Base-by-base conservation (phyloP, 2,888 invertebrate species). In the Proisotoma minuta region DNA sequence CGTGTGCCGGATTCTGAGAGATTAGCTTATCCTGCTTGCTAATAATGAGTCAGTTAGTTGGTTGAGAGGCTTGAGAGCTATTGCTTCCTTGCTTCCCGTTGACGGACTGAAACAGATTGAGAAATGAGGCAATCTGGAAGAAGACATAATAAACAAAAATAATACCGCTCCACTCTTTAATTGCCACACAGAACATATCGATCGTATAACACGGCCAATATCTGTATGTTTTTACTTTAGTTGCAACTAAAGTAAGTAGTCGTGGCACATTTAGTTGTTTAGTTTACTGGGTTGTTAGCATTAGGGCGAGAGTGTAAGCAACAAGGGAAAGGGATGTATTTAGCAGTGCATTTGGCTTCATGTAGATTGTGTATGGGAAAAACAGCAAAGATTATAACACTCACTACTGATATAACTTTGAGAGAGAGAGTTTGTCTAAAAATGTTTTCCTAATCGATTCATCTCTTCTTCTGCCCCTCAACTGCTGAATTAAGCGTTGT, bases 401-500 rank as follows among this genome's bases (percentile, higher is more conserved):
- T n/a, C n/a, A n/a, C n/a, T n/a, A n/a, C n/a, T n/a, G n/a, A n/a
- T n/a, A n/a, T n/a, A n/a, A n/a, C n/a, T n/a, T n/a, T n/a, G n/a
- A n/a, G n/a, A n/a, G n/a, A n/a, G n/a, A n/a, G n/a, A 66, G 67
- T 68, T 68, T 68, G 68, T 68, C 65, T 68, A 68, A 68, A 68
- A 68, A 68, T 68, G 68, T 68, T 65, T 68, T 65, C 63, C 65
- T 68, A 68, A 68, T 68, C 68, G 68, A 68, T 67, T 64, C 64
- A 63, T 52, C 53, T 57, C 63, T 63, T 47, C 53, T 52, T 23
- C 50, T 23, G 8, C 59, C 27, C 20, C 48, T 26, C 51, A 18
- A 15, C 51, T 39, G 48, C 56, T 50, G 57, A 61, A 61, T 61
- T 61, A 61, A 61, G 57, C 34, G 8, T 34, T 34, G 34, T 34